These are phyloP conservation scores for Maniola jurtina DNA, from an alignment of 1,140 invertebrate genomes.

Conservation along the genomic window DNA sequence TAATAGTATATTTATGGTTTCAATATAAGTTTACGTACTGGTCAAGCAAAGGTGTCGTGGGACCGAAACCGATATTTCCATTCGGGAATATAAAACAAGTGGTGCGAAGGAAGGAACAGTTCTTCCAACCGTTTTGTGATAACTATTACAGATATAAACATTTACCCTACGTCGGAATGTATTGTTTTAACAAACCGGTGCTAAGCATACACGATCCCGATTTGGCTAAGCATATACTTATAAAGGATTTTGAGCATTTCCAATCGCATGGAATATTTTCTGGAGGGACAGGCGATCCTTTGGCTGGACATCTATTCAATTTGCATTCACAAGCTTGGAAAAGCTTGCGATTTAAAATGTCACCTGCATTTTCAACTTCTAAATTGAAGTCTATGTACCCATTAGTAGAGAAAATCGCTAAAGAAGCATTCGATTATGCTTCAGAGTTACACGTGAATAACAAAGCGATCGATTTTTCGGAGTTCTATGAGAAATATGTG, in stretches of 20 bases:
- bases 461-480: constrained; percentile 74
- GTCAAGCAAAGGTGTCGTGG: constrained; percentile 58
- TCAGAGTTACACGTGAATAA: constrained; percentile 40
- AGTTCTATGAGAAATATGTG: constrained; percentile 80
- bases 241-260: constrained; percentile 81
- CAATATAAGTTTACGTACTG: constrained; percentile 68
- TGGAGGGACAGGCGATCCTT: constrained; percentile 75
- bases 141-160: constrained; percentile 61
- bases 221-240: constrained; percentile 79
- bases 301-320: constrained; percentile 77
- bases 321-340: constrained; percentile 75
- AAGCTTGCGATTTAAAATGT: constrained; percentile 67
- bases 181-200: constrained; percentile 66
- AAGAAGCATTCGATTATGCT: constrained; percentile 51
- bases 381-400: constrained; percentile 78
- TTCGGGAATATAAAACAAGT: constrained; percentile 75
- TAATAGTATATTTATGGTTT: constrained; percentile 62
- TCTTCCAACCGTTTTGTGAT: constrained; percentile 65
- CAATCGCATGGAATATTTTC: constrained; percentile 78
- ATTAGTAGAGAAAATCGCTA: constrained; percentile 62
- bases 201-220: constrained; percentile 75
- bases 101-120: constrained; percentile 57
- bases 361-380: constrained; percentile 72
- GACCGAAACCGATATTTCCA: constrained; percentile 63
- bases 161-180: constrained; percentile 68